Base-by-base conservation (phyloP, 1,140 invertebrate species). In the Drosophila quadrilineata region DNA sequence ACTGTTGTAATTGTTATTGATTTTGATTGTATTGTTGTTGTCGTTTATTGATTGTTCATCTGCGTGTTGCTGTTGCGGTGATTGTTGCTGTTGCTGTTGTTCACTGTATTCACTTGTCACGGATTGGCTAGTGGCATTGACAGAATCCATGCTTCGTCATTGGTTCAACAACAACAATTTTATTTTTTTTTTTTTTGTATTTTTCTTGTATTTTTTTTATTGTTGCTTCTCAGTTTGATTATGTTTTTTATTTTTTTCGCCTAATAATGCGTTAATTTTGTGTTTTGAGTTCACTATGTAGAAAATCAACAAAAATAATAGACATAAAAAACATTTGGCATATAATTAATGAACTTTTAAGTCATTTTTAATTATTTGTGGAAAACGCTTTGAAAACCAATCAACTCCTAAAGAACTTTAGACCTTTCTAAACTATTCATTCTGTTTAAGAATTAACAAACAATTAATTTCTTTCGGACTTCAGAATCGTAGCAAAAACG, bases 81-180 rank as follows among this genome's bases (percentile, higher is more conserved):
- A 9, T 71, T 77, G 49, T 79, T 92, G 19, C 17, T 58, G 41
- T 41, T 69, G 59, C 63, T 56, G 92, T 89, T 86, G 91, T 91
- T 90, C 89, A 91, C 92, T 93, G 64, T 92, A 92, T 88, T 93
- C 93, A 91, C 93, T 93, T 89, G 91, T 91, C 76, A 91, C 91
- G 70, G 91, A 92, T 88, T 92, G 92, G 89, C 93, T 94, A 91
- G 94, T 59, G 54, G 31, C 93, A 93, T 93, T 93, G 87, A 91
- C 92, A 91, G 92, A 91, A 91, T 92, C 91, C 92, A 92, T 92
- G 63, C 77, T 87, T 71, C 76, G 72, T 75, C 76, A 77, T 84
- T 76, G 64, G 68, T 41, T 57, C 68, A 62, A 71, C 64, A 66
- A 54, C 43, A 48, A 41, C 54, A 45, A 66, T 66, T 66, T 26